phyloP scores from a whole-genome alignment of 2,113 vertebrate genomes.

The Nothobranchius furzeri region DNA sequence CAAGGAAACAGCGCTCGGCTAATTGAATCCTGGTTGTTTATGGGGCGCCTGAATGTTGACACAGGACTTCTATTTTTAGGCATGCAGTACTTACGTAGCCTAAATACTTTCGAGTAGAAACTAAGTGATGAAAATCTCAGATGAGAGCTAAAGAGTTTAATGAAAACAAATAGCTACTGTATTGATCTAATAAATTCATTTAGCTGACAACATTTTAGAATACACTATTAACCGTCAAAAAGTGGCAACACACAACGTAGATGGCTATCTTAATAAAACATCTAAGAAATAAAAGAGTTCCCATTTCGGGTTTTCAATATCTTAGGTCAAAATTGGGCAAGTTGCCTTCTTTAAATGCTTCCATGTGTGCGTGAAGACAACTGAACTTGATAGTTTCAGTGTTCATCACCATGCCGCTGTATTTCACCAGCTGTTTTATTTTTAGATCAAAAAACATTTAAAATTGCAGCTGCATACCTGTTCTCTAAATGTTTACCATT shows the following conservation, averaged over 20 bases:
- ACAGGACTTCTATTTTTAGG: constrained; percentile 58
- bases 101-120: constrained; percentile 20
- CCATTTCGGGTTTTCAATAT: no score
- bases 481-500: constrained; percentile 15
- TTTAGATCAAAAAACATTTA: constrained; percentile 2
- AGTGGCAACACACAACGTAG: no score
- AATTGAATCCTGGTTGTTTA: constrained; percentile 57
- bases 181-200: no score
- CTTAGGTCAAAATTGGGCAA: background rate
- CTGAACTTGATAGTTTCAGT: background rate
- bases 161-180: no score
- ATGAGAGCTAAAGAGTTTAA: background rate
- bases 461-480: constrained; percentile 1
- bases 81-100: constrained; percentile 19
- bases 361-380: background rate
- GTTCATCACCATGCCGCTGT: constrained; percentile 5
- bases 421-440: background rate
- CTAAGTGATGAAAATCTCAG: constrained; percentile 10
- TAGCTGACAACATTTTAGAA: no score
- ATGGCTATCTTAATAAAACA: no score
- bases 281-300: no score
- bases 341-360: background rate
- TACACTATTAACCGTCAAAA: no score
- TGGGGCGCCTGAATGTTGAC: constrained; percentile 56
- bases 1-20: constrained; percentile 44